Conservation (phyloP, 2,113 vertebrate genomes). For the Dermatemys mawii region DNA sequence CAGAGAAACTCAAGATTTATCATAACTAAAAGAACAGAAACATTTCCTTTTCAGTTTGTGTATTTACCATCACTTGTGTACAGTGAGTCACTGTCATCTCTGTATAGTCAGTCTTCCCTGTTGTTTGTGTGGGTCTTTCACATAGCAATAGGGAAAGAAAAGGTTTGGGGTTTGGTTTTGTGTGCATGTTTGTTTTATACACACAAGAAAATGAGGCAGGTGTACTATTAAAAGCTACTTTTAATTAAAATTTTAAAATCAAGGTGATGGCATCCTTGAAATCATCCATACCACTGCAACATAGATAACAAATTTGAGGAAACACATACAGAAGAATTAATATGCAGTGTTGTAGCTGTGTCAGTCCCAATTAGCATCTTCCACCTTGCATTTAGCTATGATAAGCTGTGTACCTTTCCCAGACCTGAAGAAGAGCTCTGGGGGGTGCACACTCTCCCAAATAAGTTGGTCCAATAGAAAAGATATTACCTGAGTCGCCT, state of each 20-base stretch:
- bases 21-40: neutral
- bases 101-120: accelerated
- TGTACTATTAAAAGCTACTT: neutral
- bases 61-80: neutral
- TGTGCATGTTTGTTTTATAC: neutral
- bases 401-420: neutral
- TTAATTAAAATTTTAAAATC: neutral
- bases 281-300: neutral
- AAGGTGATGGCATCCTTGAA: neutral
- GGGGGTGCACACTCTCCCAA: neutral
- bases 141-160: neutral
- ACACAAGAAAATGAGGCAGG: neutral
- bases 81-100: neutral
- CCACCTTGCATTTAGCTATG: neutral
- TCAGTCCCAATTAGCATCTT: neutral
- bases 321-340: neutral
- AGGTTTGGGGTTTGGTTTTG: neutral
- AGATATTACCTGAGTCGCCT: too few relatives aligned
- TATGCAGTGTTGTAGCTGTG: neutral
- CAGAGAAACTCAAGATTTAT: neutral
- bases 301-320: neutral
- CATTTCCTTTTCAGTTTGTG: neutral
- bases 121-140: neutral
- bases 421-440: neutral
- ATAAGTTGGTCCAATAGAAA: neutral